Evolutionary conservation across 1,140 invertebrate genomes (phyloP), one percentile per base, ranked within the genome.

Genomic region (Drosophila ercepeae): DNA sequence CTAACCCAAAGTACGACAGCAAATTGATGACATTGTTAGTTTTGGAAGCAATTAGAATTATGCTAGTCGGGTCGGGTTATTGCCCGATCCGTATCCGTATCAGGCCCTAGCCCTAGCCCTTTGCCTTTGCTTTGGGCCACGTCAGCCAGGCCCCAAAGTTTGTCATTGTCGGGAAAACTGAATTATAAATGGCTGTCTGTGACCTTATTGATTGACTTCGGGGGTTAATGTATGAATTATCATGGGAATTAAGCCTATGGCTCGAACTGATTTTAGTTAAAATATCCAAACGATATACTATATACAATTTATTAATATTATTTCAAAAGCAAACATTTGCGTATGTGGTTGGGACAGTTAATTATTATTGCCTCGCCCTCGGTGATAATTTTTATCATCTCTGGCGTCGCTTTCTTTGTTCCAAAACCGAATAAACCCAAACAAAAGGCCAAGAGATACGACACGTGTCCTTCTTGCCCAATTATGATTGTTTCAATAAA

Each of bases 61-160:
- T 18, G 23, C 9, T 25, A n/a, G n/a, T n/a, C n/a, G n/a, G n/a
- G n/a, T n/a, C n/a, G 19, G 29, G 4, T 11, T 39, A 36, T 58
- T 23, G 21, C 18, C 27, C 18, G 52, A 45, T 44, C 52, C 41
- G 14, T 14, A 27, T 36, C 52, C 36, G 2, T 7, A n/a, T 19
- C 16, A 6, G 2, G 21, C 25, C 60, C 34, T 60, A 64, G 45
- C 60, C 32, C 41, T 32, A 32, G 42, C 27, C 52, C n/a, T n/a
- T n/a, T n/a, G n/a, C n/a, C n/a, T 60, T 44, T 64, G 4, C 34
- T 41, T 9, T 16, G 16, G 55, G 42, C 60, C 60, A 64, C 60
- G 60, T 64, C 60, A 64, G 60, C 18, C 13, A 25, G n/a, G n/a
- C n/a, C n/a, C n/a, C n/a, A 45, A 64, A 64, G 54, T 64, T 61